A percentile compares a stretch with the other conserved stretches of the same genome.
Conservation (phyloP, 2,113 vertebrate species). For the Catharus minimus region DNA sequence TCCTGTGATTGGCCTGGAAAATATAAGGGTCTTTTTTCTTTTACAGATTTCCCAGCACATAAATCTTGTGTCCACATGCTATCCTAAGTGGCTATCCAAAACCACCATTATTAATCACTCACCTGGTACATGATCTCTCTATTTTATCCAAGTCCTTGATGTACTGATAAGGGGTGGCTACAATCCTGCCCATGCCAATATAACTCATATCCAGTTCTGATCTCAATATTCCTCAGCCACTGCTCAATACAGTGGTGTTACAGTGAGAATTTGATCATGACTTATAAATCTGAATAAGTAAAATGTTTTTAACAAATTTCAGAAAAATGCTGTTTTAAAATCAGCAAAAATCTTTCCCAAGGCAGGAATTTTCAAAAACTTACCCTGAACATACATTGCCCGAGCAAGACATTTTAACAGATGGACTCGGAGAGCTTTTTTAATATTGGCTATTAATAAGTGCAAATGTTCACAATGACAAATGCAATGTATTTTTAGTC, state of each 20-base stretch:
- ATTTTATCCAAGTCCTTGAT: neutral
- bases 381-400: neutral
- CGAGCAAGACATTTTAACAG: constrained; percentile 15
- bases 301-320: neutral
- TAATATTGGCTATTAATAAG: constrained; percentile 44
- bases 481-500: constrained; percentile 45
- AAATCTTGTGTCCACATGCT: neutral
- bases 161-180: neutral
- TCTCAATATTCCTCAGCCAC: neutral
- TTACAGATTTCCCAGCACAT: neutral
- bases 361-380: neutral
- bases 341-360: neutral
- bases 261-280: neutral
- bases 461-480: constrained; percentile 26
- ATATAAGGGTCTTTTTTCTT: neutral
- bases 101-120: neutral
- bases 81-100: neutral
- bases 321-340: neutral
- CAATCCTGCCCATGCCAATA: neutral
- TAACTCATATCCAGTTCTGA: neutral
- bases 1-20: neutral
- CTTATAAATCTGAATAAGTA: neutral
- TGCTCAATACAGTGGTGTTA: neutral
- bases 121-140: neutral
- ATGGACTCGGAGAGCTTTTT: neutral